Base-by-base conservation (phyloP, 1,140 invertebrate species). In the Drosophila chauvacae region DNA sequence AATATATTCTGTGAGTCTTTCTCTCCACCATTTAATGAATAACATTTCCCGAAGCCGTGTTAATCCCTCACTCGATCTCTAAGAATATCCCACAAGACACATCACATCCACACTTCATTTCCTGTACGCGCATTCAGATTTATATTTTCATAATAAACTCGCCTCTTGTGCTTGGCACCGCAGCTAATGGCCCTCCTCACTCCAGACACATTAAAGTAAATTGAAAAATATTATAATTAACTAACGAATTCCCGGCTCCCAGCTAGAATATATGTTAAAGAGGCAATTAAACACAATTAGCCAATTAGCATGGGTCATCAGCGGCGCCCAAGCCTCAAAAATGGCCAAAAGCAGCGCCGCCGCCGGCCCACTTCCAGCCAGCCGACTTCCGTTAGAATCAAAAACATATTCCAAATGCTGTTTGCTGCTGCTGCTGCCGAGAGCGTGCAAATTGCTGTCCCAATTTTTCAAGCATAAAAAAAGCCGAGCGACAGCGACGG, bases 381-480 rank as follows among this genome's bases (percentile, higher is more conserved):
- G 14, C 7, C 80, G 60, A 88, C 81, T 88, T 88, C 85, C 85
- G 85, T 90, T 88, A 88, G 85, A 88, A 88, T 81, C 57, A 62
- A 70, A 88, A 70, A 77, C 53, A 71, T 59, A 78, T 90, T 84
- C 60, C 26, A 77, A 81, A 68, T 68, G 57, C 65, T 58, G 63
- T 64, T 60, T 77, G 44, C 73, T 55, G 35, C 73, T 55, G 35
- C 70, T 71, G 70, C 70, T 47, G 69, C 63, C 70, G 50, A 80
- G 48, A 87, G 72, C 83, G 81, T 90, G 85, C 85, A 85, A 90
- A 90, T 79, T 72, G 85, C 68, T 90, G 85, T 90, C 81, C 85
- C 85, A 90, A 90, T 90, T 88, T 90, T 90, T 90, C 78, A 90
- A 90, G 66, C 85, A 90, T 90, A 90, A 90, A 90, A 87, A 81